These are phyloP conservation scores for Dipodomys ordii DNA, from an alignment of 2,113 vertebrate species.

Conservation along the genomic window DNA sequence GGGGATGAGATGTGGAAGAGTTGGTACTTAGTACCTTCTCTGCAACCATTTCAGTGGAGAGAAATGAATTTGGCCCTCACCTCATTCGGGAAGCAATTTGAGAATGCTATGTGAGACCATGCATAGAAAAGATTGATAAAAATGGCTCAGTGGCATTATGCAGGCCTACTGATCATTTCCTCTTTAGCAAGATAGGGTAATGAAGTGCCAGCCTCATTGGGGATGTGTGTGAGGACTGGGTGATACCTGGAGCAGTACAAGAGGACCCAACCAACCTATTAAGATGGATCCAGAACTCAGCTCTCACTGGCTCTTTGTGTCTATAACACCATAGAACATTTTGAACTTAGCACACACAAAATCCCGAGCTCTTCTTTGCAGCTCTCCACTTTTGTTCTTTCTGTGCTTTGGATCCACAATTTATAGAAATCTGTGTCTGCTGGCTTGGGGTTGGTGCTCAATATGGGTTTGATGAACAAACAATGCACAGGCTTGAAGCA, in stretches of 20 bases:
- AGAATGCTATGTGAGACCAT: neutral
- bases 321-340: neutral
- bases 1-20: neutral
- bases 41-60: neutral
- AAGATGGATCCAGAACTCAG: neutral
- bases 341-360: neutral
- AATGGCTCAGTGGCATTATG: neutral
- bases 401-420: neutral
- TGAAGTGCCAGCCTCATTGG: neutral
- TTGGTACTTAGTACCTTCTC: neutral
- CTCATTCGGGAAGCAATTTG: neutral
- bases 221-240: neutral
- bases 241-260: neutral
- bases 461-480: neutral
- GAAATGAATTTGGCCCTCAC: neutral
- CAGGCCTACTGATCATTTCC: neutral
- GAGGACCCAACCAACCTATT: neutral
- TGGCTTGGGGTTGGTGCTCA: neutral
- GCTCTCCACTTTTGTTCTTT: neutral
- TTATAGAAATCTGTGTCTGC: neutral
- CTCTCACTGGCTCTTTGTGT: neutral
- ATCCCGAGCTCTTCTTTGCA: neutral
- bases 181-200: neutral
- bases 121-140: neutral
- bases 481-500: neutral